phyloP scores from a whole-genome alignment of 1,140 invertebrate species.

The Drosophila nebulosa region DNA sequence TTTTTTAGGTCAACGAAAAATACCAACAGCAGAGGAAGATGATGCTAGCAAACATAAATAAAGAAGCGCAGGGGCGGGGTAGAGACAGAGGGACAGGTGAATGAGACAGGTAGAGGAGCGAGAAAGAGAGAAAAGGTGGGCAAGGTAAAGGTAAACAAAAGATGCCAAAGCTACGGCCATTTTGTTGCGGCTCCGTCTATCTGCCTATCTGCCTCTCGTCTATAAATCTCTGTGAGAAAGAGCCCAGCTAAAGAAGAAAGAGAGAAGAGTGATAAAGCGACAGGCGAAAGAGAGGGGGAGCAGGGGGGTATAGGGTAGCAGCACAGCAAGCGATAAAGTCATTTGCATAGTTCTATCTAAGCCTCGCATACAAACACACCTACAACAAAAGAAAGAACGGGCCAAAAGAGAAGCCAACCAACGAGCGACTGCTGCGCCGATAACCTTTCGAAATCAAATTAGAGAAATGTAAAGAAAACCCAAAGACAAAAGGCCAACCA shows the following conservation, averaged over 20 bases:
- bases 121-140: conserved; percentile 42
- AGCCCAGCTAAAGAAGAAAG: background rate
- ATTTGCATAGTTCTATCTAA: conserved; percentile 72
- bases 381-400: conserved; percentile 22
- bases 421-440: conserved; percentile 28
- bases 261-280: background rate
- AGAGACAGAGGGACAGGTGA: conserved; percentile 9
- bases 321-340: conserved; percentile 62
- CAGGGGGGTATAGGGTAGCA: background rate
- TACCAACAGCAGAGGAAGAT: conserved; percentile 59
- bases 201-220: conserved; percentile 22
- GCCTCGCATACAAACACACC: conserved; percentile 27
- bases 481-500: conserved; percentile 19
- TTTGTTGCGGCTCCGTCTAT: conserved; percentile 26
- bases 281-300: background rate
- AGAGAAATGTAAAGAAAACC: conserved; percentile 53
- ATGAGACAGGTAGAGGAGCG: background rate
- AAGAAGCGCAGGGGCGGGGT: conserved; percentile 3
- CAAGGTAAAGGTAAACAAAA: conserved; percentile 52
- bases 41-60: conserved; percentile 73
- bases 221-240: conserved; percentile 53
- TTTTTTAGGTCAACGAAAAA: conserved; percentile 78
- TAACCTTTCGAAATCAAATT: conserved; percentile 76
- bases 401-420: conserved; percentile 1
- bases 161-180: conserved; percentile 47